These are phyloP conservation scores for Cydia pomonella DNA, from an alignment of 1,140 invertebrate genomes.

Conservation along the genomic window DNA sequence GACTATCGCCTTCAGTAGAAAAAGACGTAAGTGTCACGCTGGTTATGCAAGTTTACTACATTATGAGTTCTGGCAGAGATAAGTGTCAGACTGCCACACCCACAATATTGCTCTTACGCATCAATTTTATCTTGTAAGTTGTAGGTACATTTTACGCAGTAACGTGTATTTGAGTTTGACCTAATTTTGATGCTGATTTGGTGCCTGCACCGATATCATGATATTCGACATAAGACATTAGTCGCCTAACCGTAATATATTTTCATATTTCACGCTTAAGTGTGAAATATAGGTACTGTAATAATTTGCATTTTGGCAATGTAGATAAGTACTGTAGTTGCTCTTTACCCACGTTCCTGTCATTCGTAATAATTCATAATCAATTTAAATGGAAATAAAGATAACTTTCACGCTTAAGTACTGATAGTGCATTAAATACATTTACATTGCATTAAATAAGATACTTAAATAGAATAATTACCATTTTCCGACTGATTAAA, in stretches of 20 bases:
- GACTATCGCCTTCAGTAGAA: neutral
- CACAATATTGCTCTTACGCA: slow-evolving; percentile 5
- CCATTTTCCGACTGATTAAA: too few relatives aligned
- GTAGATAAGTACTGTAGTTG: too few relatives aligned
- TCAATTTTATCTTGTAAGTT: neutral
- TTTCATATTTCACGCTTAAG: too few relatives aligned
- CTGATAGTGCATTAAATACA: too few relatives aligned
- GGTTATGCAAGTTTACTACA: neutral
- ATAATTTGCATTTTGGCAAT: too few relatives aligned
- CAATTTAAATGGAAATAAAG: too few relatives aligned
- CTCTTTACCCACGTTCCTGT: too few relatives aligned
- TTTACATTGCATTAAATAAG: too few relatives aligned
- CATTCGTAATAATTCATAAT: too few relatives aligned
- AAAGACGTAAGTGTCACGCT: neutral
- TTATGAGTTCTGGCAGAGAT: neutral
- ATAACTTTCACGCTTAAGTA: too few relatives aligned
- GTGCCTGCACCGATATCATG: neutral
- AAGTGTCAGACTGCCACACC: slow-evolving; percentile 5
- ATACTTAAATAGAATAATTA: too few relatives aligned
- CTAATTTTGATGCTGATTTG: neutral
- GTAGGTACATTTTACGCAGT: neutral
- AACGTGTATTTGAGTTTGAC: neutral
- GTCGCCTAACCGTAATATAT: neutral
- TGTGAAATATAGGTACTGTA: too few relatives aligned
- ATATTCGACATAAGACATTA: neutral